Base-by-base conservation (phyloP, 1,140 invertebrate genomes). In the Copidosoma floridanum region DNA sequence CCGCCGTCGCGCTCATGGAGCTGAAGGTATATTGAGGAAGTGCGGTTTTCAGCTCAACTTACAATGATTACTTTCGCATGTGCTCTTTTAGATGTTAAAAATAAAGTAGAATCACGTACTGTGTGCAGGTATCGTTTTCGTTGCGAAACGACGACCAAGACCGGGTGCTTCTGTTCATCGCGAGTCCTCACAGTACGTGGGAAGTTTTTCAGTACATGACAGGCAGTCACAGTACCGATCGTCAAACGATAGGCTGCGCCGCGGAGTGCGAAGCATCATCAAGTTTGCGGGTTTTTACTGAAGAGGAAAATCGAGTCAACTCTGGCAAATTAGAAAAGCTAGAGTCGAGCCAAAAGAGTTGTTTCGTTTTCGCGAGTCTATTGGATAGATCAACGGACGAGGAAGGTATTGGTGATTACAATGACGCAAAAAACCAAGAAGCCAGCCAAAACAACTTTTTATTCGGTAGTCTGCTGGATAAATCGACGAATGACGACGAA, bases 51-150 rank as follows among this genome's bases (percentile, higher is more conserved):
- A n/a, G n/a, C n/a, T n/a, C n/a, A n/a, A n/a, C n/a, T n/a, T n/a
- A n/a, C n/a, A n/a, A n/a, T n/a, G n/a, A n/a, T n/a, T n/a, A n/a
- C n/a, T n/a, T n/a, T n/a, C n/a, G n/a, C n/a, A n/a, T n/a, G n/a
- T n/a, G n/a, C n/a, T n/a, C n/a, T n/a, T n/a, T n/a, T n/a, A n/a
- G n/a, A n/a, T n/a, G n/a, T n/a, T n/a, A n/a, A n/a, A n/a, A n/a
- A n/a, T n/a, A n/a, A n/a, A n/a, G n/a, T n/a, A n/a, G n/a, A n/a
- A n/a, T n/a, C n/a, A n/a, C n/a, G n/a, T n/a, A n/a, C n/a, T n/a
- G n/a, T n/a, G n/a, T 63, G 50, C 37, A 79, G 77, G 65, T 73
- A 32, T 77, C 76, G 5, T 78, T 79, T 44, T 69, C 71, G 14
- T 41, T 78, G 24, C 61, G 70, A 53, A 72, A 78, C 35, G 68